Conservation (phyloP, 2,888 invertebrate genomes). For the Caenorhabditis wallacei region DNA sequence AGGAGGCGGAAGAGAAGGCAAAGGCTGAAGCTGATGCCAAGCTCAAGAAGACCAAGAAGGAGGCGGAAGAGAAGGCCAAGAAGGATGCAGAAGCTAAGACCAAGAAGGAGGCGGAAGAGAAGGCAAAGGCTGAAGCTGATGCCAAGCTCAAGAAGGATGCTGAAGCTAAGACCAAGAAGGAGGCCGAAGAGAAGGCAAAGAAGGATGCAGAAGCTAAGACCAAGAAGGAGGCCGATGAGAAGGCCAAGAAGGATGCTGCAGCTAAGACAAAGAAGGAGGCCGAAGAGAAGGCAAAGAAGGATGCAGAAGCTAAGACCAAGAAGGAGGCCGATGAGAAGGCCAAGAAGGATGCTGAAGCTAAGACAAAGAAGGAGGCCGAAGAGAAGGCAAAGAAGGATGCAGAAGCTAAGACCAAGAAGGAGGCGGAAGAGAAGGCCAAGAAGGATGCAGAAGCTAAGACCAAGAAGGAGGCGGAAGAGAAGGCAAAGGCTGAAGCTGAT, state of each 20-base stretch:
- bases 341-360: constrained; percentile 36
- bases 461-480: constrained; percentile 20
- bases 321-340: constrained; percentile 23
- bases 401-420: too few relatives aligned
- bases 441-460: constrained; percentile 11
- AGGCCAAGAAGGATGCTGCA: constrained; percentile 33
- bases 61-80: too few relatives aligned
- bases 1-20: constrained; percentile 31
- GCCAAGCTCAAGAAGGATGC: too few relatives aligned
- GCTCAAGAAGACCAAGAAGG: too few relatives aligned
- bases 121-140: too few relatives aligned
- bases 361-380: constrained; percentile 32
- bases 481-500: constrained; percentile 19
- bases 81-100: too few relatives aligned
- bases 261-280: constrained; percentile 43
- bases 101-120: too few relatives aligned
- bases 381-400: too few relatives aligned
- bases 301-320: constrained; percentile 29
- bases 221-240: constrained; percentile 46
- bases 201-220: constrained; percentile 26
- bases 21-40: too few relatives aligned
- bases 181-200: too few relatives aligned
- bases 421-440: too few relatives aligned
- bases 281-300: constrained; percentile 27
- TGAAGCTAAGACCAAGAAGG: too few relatives aligned